phyloP scores from a whole-genome alignment of 2,888 invertebrate species.

The Cosmopolites sordidus region DNA sequence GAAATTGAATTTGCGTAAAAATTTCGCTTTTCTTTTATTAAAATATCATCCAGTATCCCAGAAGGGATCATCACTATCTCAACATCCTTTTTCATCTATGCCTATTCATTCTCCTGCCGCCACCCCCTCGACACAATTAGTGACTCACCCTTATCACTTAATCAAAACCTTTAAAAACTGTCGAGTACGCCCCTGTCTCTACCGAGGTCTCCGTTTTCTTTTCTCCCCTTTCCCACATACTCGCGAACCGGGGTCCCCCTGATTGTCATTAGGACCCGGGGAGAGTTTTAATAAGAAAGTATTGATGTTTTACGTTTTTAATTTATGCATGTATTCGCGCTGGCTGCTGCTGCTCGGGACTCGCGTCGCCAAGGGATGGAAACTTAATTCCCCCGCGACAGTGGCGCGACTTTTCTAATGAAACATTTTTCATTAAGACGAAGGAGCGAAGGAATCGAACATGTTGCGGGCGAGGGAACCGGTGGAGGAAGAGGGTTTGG shows the following conservation, averaged over 20 bases:
- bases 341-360: conserved; percentile 16
- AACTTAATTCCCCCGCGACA: conserved; percentile 27
- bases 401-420: conserved; percentile 25
- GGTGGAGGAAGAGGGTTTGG: background rate
- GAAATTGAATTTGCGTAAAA: no score
- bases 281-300: conserved; percentile 44
- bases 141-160: background rate
- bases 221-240: conserved; percentile 37
- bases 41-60: background rate
- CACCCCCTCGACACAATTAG: background rate
- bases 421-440: conserved; percentile 22
- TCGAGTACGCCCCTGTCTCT: background rate
- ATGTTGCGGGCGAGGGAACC: background rate
- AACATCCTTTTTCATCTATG: no score
- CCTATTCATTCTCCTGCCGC: background rate
- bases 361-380: conserved; percentile 23
- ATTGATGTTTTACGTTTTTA: conserved; percentile 47
- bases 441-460: conserved; percentile 1
- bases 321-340: conserved; percentile 46
- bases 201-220: conserved; percentile 33
- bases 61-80: no score
- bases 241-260: conserved; percentile 36
- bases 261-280: conserved; percentile 45
- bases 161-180: background rate
- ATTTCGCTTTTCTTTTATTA: no score